These are phyloP conservation scores for Atethmia centrago DNA, from an alignment of 2,888 invertebrate species.

Conservation along the genomic window DNA sequence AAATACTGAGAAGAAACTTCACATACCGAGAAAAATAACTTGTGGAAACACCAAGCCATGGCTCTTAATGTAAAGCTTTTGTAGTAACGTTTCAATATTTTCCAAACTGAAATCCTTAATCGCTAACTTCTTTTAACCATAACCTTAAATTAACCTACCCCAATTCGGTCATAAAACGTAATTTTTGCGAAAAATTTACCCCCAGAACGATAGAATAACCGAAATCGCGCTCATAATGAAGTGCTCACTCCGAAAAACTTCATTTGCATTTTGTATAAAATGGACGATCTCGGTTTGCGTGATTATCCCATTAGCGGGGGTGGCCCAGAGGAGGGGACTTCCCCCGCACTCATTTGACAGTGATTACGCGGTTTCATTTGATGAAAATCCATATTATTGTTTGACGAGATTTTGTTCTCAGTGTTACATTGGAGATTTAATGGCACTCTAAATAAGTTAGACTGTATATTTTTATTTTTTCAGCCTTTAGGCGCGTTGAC, in stretches of 20 bases:
- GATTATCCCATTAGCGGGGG: slow-evolving; percentile 60
- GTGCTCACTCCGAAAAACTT: slow-evolving; percentile 50
- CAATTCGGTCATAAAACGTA: background rate
- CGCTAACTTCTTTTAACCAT: background rate
- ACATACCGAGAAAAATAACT: background rate
- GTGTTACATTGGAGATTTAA: too few relatives aligned
- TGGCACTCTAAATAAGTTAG: too few relatives aligned
- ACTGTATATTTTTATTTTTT: too few relatives aligned
- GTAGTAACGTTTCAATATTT: too few relatives aligned
- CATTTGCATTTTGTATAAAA: slow-evolving; percentile 56
- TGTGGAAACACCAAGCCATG: background rate
- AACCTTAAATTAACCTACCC: background rate
- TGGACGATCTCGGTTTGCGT: slow-evolving; percentile 45
- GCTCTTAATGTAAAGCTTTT: background rate
- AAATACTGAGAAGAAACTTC: background rate
- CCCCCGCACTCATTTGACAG: slow-evolving; percentile 19
- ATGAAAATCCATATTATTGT: slow-evolving; percentile 15
- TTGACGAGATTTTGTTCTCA: slow-evolving; percentile 1
- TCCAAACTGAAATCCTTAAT: background rate
- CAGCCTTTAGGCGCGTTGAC: too few relatives aligned
- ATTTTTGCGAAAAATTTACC: slow-evolving; percentile 15
- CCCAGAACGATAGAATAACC: slow-evolving; percentile 2
- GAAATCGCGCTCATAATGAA: slow-evolving; percentile 30
- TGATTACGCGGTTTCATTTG: slow-evolving; percentile 32
- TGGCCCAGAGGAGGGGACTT: background rate